These are phyloP conservation scores for Phengaris alcon DNA, from an alignment of 2,888 invertebrate species.

Conservation along the genomic window DNA sequence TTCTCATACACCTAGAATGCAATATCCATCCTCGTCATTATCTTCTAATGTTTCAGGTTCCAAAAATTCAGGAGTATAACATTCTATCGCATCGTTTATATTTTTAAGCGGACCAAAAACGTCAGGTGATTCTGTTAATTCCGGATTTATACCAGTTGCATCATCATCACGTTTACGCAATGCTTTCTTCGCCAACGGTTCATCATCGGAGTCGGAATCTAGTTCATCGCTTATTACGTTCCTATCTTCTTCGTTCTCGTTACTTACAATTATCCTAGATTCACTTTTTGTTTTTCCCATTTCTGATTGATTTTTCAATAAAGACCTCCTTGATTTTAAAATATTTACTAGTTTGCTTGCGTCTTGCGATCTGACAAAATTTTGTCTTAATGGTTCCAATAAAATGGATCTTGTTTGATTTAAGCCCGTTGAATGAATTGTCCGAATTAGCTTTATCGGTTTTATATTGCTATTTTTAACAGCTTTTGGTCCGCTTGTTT, in stretches of 20 bases:
- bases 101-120: neutral
- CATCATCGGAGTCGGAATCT: slow-evolving; percentile 52
- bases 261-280: slow-evolving; percentile 31
- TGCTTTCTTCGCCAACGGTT: slow-evolving; percentile 57
- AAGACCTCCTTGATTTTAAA: slow-evolving; percentile 4
- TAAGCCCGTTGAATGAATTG: slow-evolving; percentile 5
- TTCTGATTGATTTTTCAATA: neutral
- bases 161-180: slow-evolving; percentile 44
- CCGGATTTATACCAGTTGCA: neutral
- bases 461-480: neutral
- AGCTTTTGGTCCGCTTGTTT: slow-evolving; percentile 8
- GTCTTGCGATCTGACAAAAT: neutral
- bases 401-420: neutral
- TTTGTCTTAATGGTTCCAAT: slow-evolving; percentile 3
- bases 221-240: slow-evolving; percentile 15
- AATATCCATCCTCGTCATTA: neutral
- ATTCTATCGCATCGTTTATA: neutral
- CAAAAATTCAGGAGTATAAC: neutral
- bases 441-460: slow-evolving; percentile 16
- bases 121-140: neutral
- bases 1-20: slow-evolving; percentile 11
- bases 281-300: neutral
- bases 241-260: slow-evolving; percentile 2
- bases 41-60: neutral
- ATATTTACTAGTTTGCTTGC: neutral